Evolutionary conservation across 2,888 invertebrate genomes (phyloP).

Genomic region (Smittia sp.): DNA sequence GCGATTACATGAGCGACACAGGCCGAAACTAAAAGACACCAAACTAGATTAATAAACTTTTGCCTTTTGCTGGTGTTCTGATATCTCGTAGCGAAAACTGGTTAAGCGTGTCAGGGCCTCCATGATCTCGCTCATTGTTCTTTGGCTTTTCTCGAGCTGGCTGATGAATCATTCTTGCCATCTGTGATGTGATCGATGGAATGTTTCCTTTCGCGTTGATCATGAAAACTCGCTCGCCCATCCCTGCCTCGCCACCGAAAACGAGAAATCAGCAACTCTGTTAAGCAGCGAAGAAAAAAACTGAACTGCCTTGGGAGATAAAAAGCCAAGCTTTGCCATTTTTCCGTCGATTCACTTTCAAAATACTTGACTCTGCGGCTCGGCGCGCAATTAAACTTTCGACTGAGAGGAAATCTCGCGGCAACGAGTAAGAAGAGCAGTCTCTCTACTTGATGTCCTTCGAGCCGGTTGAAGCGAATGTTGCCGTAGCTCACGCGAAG

Average conservation of each 20-base stretch:
- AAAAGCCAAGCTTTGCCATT: background rate
- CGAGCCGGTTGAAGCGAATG: background rate
- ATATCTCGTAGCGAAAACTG: background rate
- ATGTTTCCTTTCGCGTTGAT: background rate
- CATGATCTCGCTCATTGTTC: background rate
- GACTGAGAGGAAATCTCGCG: background rate
- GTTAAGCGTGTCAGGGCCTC: conserved; percentile 29
- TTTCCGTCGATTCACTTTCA: conserved; percentile 23
- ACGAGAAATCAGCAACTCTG: background rate
- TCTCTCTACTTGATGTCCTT: background rate
- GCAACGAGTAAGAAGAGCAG: background rate
- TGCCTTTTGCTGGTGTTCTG: background rate
- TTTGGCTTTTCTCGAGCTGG: background rate
- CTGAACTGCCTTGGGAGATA: conserved; percentile 19
- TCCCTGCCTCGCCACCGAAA: background rate
- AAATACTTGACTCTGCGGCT: background rate
- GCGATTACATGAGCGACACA: background rate
- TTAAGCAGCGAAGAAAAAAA: background rate
- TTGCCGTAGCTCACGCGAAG: no score
- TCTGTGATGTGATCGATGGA: background rate
- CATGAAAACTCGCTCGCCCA: background rate
- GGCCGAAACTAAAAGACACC: background rate
- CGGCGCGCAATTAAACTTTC: background rate
- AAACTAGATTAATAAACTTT: conserved; percentile 11
- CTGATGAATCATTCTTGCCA: background rate